Base-by-base conservation (phyloP, 2,888 invertebrate species). In the Hydrotaea diabolus region DNA sequence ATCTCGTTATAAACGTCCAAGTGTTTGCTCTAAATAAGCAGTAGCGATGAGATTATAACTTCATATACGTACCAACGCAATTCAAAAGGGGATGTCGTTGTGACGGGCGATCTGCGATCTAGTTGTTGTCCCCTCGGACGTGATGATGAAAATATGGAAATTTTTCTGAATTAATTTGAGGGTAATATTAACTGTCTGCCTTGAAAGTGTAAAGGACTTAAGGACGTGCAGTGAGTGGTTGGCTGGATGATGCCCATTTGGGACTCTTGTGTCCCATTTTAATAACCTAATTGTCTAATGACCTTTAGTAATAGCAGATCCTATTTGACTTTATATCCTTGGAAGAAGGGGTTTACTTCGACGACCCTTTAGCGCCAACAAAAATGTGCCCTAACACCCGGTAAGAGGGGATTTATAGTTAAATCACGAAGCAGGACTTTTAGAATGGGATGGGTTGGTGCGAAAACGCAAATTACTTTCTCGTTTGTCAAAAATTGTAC, bases 1-100 rank as follows among this genome's bases (percentile, higher is more conserved):
- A 78, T 78, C 80, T 72, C 66, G 75, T 78, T 81, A 82, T 85
- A 74, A 80, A 72, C 77, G 64, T 84, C 75, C 64, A 81, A 84
- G 84, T 84, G 84, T 84, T 78, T 71, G 43, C 64, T 73, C 77
- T 79, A 78, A 74, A 79, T 79, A 73, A 85, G 76, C 85, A 79
- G 85, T 82, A 85, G 77, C 55, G 59, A 23, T 11, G 17, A 59
- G 79, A 85, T 84, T 69, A 69, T 69, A 23, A 69, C 69, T 69
- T 43, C 23, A 69, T 69, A 69, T n/a, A 69, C 17, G 43, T 21
- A 19, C 17, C 39, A 23, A n/a, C 36, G n/a, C 36, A 4, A 39
- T 39, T 8, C 17, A 46, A 46, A 59, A 46, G 69, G 69, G 69
- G 9, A 11, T n/a, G 7, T 31, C 7, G 31, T 31, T n/a, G n/a